Evolutionary conservation across 2,888 invertebrate genomes (phyloP), one percentile per base, ranked within the genome.

Genomic region (Polylopha cassiicola): DNA sequence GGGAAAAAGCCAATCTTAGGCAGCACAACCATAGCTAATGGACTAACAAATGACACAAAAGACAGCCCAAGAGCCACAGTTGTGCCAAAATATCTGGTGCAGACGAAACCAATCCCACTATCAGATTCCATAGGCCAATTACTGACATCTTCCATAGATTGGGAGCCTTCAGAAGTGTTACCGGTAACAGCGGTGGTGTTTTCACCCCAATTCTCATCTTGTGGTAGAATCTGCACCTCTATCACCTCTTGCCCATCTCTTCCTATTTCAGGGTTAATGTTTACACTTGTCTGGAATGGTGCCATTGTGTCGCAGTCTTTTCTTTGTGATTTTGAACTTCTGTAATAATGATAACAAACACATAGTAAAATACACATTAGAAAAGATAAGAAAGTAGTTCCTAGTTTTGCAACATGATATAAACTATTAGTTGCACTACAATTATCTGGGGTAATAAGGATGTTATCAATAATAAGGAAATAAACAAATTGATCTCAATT

Each of bases 121-220:
- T 91, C 89, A 3, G 91, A 88, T 31, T 94, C 94, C 17, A 90
- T 89, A 16, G 93, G 93, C 91, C 94, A 94, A 59, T 92, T 92
- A 58, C 92, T 92, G 2, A 95, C 91, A 71, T 97, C 97, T 70
- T 97, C 97, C 71, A 95, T 92, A 0, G 97, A 97, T 55, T 95
- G 94, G 2, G 96, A 98, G 57, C 96, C 95, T 68, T 98, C 98
- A 0, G 96, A 97, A 1, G 98, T 98, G 63, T 97, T 97, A 5
- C 97, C 98, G 0, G 98, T 98, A 17, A 98, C 92, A 1, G 97
- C 98, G 0, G 98, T 98, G 0, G 98, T 98, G 61, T 96, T 98
- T 74, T 98, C 98, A n/a, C 96, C 97, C 98, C 98, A 98, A 73
- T 97, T 97, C 65, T 98, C 98, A 79, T 98, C 98, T 81, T 97